Base-by-base conservation (phyloP, 2,797 vertebrate species). In the Alauda arvensis region DNA sequence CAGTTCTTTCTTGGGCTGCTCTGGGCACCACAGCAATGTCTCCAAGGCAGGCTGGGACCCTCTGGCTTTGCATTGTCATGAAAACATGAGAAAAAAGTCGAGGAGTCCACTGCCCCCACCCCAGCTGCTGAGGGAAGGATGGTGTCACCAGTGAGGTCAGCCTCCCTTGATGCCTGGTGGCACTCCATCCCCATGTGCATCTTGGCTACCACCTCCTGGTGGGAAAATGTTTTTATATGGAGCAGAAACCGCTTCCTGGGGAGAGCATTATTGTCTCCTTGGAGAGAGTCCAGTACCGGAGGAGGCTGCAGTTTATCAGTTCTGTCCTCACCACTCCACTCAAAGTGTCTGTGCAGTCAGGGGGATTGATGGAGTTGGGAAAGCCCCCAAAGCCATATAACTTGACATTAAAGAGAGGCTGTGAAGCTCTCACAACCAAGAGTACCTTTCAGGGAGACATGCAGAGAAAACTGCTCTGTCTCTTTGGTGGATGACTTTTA, bases 171-270 rank as follows among this genome's bases (percentile, higher is more conserved):
- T 1, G 2, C 6, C 34, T 62, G 15, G 55, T 80, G 57, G 28
- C n/a, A 80, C 24, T 24, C 1, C 0, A 0, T 79, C n/a, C 45
- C 69, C 56, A 7, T 69, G 37, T 60, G 69, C 86, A 62, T 63
- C 86, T 86, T 87, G 87, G 68, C 85, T 93, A 91, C 83, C 81
- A 88, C 48, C 81, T 87, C 78, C 86, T 94, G 88, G 84, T 83
- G 42, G 59, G 69, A 91, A 91, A 92, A 84, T 31, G 55, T 69
- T 80, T 90, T 68, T 69, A 48, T 71, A 60, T 1, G 0, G 62
- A 93, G 43, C 18, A 79, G 62, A 83, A 82, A 76, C 31, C 3
- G 2, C 72, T 77, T 88, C 57, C 71, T 87, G 66, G 48, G 76
- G 37, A 93, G 68, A 88, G n/a, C 52, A 31, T 77, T 83, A 84